Conservation (phyloP, 2,113 vertebrate species). For the Parotia lawesii region DNA sequence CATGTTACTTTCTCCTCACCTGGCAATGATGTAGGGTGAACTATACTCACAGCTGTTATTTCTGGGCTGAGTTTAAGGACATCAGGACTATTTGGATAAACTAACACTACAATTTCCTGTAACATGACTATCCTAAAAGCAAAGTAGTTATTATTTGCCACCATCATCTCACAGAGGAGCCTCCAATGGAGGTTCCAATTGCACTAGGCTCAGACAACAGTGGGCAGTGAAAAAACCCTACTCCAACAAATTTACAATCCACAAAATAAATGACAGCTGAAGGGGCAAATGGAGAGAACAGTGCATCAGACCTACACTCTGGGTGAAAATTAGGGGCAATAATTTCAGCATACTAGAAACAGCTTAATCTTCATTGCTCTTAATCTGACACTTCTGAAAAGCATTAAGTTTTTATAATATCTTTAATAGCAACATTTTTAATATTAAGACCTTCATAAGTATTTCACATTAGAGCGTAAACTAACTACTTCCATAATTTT, state of each 20-base stretch:
- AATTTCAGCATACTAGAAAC: background rate
- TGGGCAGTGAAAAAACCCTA: accelerated
- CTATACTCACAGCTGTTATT: background rate
- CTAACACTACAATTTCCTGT: background rate
- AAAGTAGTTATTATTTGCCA: background rate
- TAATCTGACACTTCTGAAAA: background rate
- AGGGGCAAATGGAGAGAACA: background rate
- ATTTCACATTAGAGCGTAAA: background rate
- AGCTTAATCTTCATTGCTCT: background rate
- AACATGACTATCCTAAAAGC: background rate
- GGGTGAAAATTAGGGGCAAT: background rate
- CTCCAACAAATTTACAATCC: background rate
- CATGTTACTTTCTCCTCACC: background rate
- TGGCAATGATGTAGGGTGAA: background rate
- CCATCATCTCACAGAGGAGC: background rate
- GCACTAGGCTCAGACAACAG: background rate
- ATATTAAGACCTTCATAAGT: background rate
- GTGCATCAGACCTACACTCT: background rate
- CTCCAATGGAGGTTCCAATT: background rate
- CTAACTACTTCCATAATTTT: background rate
- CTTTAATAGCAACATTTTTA: background rate
- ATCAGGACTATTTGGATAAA: background rate
- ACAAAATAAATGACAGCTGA: background rate
- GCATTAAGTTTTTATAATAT: background rate
- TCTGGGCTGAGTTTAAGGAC: background rate